Percentiles rank a stretch among this genome's conserved stretches.
Evolutionary conservation across 2,888 invertebrate genomes (phyloP).

Genomic region (Glyphotaelius pellucidus): DNA sequence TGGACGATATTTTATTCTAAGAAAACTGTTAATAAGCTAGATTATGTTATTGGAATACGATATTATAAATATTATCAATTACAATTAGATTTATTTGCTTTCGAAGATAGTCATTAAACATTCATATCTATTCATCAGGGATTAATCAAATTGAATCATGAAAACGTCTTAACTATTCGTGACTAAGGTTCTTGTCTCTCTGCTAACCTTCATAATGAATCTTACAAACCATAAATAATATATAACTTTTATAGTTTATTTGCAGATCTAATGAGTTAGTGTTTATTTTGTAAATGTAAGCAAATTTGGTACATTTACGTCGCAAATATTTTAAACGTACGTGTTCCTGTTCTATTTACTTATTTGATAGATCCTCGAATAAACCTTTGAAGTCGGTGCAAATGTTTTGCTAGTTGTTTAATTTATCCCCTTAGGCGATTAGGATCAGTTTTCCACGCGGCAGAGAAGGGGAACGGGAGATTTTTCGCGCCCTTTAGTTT

Average conservation of each 20-base stretch:
- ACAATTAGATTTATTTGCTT: too few species aligned
- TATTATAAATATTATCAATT: too few species aligned
- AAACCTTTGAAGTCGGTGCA: conserved; percentile 27
- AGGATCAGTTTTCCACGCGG: conserved; percentile 14
- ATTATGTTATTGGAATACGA: too few species aligned
- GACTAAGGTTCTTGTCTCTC: too few species aligned
- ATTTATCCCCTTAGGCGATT: conserved; percentile 4
- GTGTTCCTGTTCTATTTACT: background rate
- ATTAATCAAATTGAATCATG: too few species aligned
- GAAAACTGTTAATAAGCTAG: too few species aligned
- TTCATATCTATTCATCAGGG: too few species aligned
- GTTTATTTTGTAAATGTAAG: background rate
- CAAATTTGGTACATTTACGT: background rate
- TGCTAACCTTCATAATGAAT: too few species aligned
- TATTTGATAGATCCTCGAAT: background rate
- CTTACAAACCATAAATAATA: too few species aligned
- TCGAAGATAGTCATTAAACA: too few species aligned
- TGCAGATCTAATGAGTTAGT: background rate
- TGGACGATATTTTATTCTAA: too few species aligned
- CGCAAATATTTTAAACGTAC: background rate
- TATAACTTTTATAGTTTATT: background rate
- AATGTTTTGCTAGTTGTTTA: conserved; percentile 34
- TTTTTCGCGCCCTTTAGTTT: conserved; percentile 43
- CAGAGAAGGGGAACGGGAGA: background rate
- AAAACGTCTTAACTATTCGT: too few species aligned